A percentile compares a stretch with the other conserved stretches of the same genome.
phyloP scores from a whole-genome alignment of 2,888 invertebrate species.

The Tholera decimalis region DNA sequence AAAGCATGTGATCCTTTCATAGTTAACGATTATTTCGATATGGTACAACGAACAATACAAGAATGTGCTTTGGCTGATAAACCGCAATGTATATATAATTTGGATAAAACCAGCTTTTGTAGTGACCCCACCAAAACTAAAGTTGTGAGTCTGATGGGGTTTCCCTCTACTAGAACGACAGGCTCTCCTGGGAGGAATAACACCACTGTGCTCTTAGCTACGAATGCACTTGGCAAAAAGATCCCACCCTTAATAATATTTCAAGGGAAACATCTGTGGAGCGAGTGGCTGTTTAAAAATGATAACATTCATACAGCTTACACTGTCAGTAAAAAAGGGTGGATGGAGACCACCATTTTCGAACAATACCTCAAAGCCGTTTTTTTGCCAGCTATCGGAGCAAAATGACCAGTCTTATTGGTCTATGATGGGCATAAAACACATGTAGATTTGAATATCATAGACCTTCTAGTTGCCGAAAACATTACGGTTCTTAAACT shows the following conservation, averaged over 20 bases:
- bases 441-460: slow-evolving; percentile 56
- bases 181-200: slow-evolving; percentile 22
- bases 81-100: slow-evolving; percentile 42
- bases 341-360: slow-evolving; percentile 7
- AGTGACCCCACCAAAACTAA: slow-evolving; percentile 36
- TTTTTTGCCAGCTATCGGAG: slow-evolving; percentile 19
- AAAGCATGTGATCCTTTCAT: slow-evolving; percentile 43
- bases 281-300: slow-evolving; percentile 6
- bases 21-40: slow-evolving; percentile 45
- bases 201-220: slow-evolving; percentile 1
- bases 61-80: slow-evolving; percentile 40
- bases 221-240: slow-evolving; percentile 1
- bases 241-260: slow-evolving; percentile 4
- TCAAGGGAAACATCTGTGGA: slow-evolving; percentile 12
- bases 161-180: slow-evolving; percentile 39
- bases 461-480: slow-evolving; percentile 17
- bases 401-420: slow-evolving; percentile 62
- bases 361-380: slow-evolving; percentile 6
- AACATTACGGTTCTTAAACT: slow-evolving; percentile 54
- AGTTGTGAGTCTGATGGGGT: slow-evolving; percentile 34
- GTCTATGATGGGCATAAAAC: slow-evolving; percentile 68
- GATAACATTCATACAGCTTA: slow-evolving; percentile 12
- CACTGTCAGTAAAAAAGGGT: slow-evolving; percentile 8
- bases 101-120: slow-evolving; percentile 35
- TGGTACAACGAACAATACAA: slow-evolving; percentile 39